A percentile compares a stretch with the other conserved stretches of the same genome.
These are phyloP conservation scores for Dysidea cf. avara DNA, from an alignment of 37 sponge, comb jelly and placozoan genomes.

Conservation along the genomic window DNA sequence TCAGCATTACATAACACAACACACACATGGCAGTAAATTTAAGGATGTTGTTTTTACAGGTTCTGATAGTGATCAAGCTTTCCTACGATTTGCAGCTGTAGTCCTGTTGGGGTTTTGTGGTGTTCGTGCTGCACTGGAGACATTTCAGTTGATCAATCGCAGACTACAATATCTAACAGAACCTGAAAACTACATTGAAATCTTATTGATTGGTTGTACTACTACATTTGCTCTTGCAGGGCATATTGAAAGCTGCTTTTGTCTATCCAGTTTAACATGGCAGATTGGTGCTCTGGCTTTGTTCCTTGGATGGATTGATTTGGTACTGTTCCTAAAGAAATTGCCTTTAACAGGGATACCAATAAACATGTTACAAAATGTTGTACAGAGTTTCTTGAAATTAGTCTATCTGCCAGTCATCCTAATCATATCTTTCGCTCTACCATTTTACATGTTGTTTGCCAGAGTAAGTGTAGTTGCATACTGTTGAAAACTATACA, in stretches of 20 bases:
- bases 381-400: conserved; percentile 9
- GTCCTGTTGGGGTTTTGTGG: no score
- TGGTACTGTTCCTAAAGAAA: conserved; percentile 16
- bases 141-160: not conserved
- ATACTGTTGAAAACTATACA: no score
- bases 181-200: conserved; percentile 22
- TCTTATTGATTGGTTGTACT: not conserved
- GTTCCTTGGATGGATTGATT: conserved; percentile 34
- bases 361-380: conserved; percentile 16
- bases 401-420: conserved; percentile 18
- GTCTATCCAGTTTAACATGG: conserved; percentile 10
- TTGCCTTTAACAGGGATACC: conserved; percentile 18
- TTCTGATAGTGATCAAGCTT: no score
- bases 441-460: conserved; percentile 39
- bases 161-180: conserved; percentile 19
- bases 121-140: not conserved
- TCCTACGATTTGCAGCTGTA: no score
- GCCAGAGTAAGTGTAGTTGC: not conserved
- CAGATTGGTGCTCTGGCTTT: conserved; percentile 29
- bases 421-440: conserved; percentile 14
- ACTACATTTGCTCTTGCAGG: conserved; percentile 2
- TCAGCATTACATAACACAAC: no score
- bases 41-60: no score
- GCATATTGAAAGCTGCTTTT: conserved; percentile 4
- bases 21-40: no score